Percentiles rank a stretch among this genome's conserved stretches.
Conservation (phyloP, 2,888 invertebrate species). For the Drosophila mimetica region DNA sequence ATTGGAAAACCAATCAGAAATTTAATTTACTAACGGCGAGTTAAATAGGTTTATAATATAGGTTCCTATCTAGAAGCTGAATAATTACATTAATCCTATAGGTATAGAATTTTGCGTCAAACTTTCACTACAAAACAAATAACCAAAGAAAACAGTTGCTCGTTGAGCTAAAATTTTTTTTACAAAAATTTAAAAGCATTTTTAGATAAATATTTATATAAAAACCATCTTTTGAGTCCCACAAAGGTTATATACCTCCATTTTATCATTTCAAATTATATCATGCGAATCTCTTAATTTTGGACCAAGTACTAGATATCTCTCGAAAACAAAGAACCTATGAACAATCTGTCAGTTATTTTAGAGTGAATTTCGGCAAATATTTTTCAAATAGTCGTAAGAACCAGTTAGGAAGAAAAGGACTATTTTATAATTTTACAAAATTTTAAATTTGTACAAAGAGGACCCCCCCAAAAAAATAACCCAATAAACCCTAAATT, state of each 20-base stretch:
- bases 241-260: too few species aligned
- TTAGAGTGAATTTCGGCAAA: neutral
- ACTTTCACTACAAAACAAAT: neutral
- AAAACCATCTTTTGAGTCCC: too few species aligned
- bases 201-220: too few species aligned
- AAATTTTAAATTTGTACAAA: conserved; percentile 4
- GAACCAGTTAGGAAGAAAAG: neutral
- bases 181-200: neutral
- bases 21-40: neutral
- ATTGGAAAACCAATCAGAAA: neutral
- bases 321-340: too few species aligned
- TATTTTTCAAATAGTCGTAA: neutral
- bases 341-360: neutral
- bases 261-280: too few species aligned
- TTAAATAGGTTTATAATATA: too few species aligned
- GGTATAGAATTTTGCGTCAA: neutral
- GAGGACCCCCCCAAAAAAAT: neutral
- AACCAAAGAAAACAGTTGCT: neutral
- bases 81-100: too few species aligned
- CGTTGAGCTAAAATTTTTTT: neutral
- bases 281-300: too few species aligned
- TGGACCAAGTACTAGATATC: too few species aligned
- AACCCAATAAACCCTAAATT: neutral
- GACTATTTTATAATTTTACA: neutral
- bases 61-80: too few species aligned